Conservation (phyloP, 2,888 invertebrate species). For the Isoperla grammatica region DNA sequence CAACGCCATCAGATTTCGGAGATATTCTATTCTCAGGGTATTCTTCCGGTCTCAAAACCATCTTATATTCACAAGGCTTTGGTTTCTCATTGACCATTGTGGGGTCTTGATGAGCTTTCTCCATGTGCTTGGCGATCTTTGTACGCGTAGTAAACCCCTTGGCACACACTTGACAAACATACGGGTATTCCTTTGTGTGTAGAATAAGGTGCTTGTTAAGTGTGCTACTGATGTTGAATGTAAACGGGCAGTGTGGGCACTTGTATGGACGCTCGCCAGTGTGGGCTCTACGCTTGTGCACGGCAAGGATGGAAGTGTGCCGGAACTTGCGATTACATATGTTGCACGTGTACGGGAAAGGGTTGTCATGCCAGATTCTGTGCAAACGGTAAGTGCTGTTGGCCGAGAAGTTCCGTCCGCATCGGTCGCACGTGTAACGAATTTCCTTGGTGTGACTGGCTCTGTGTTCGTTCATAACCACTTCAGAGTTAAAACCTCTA, state of each 20-base stretch:
- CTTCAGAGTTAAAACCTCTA: constrained; percentile 30
- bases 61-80: constrained; percentile 29
- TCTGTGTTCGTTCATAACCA: constrained; percentile 31
- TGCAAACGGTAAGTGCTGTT: constrained; percentile 33
- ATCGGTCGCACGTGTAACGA: constrained; percentile 33
- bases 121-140: constrained; percentile 31
- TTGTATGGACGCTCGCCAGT: constrained; percentile 45
- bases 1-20: too few relatives aligned
- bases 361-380: constrained; percentile 34
- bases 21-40: too few relatives aligned
- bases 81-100: constrained; percentile 21
- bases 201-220: constrained; percentile 43
- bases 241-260: constrained; percentile 44
- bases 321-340: constrained; percentile 31
- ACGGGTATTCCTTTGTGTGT: constrained; percentile 33
- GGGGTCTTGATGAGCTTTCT: constrained; percentile 28
- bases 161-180: constrained; percentile 30
- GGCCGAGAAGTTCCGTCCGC: constrained; percentile 33
- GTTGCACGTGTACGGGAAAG: constrained; percentile 33
- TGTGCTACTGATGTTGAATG: constrained; percentile 44
- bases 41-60: constrained; percentile 29
- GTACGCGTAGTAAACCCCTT: constrained; percentile 33
- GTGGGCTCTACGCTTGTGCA: constrained; percentile 44
- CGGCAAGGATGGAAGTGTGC: constrained; percentile 32
- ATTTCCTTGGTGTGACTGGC: constrained; percentile 33